These are phyloP conservation scores for Leucania comma DNA, from an alignment of 2,888 invertebrate species.

Conservation along the genomic window DNA sequence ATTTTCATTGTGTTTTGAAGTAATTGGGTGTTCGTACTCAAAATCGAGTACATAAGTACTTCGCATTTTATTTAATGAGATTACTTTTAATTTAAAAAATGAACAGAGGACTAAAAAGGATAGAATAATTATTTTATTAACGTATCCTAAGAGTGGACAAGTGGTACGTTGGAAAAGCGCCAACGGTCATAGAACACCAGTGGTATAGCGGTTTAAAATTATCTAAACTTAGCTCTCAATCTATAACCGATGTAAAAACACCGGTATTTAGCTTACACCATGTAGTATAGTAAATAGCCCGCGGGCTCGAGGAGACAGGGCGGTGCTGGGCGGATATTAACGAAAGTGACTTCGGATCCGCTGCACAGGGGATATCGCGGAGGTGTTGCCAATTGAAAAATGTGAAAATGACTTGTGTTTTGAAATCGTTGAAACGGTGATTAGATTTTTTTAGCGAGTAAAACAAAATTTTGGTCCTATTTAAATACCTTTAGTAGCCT, in stretches of 20 bases:
- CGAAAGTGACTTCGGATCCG: constrained; percentile 66
- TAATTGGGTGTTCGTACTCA: constrained; percentile 74
- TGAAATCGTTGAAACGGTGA: constrained; percentile 15
- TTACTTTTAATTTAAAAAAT: constrained; percentile 8
- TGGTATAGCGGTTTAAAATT: too few species aligned
- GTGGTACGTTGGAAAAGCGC: too few species aligned
- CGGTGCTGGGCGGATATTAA: constrained; percentile 80
- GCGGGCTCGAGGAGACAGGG: constrained; percentile 69
- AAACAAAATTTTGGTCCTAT: too few species aligned
- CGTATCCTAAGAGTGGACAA: too few species aligned
- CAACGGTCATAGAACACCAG: too few species aligned
- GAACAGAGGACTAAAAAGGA: too few species aligned
- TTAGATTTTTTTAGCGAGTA: constrained; percentile 2
- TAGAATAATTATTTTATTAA: too few species aligned
- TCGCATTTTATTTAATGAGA: constrained; percentile 42
- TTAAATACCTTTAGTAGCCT: too few species aligned
- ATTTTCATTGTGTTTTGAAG: constrained; percentile 75
- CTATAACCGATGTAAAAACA: background rate
- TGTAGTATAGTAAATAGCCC: constrained; percentile 43
- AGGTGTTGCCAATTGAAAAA: constrained; percentile 56
- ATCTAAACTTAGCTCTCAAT: background rate
- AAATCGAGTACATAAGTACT: constrained; percentile 42
- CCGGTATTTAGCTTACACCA: constrained; percentile 26
- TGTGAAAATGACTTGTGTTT: constrained; percentile 34
- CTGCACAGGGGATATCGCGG: constrained; percentile 42